These are phyloP conservation scores for Chiloscyllium punctatum DNA, from an alignment of 2,797 vertebrate genomes.

Conservation along the genomic window DNA sequence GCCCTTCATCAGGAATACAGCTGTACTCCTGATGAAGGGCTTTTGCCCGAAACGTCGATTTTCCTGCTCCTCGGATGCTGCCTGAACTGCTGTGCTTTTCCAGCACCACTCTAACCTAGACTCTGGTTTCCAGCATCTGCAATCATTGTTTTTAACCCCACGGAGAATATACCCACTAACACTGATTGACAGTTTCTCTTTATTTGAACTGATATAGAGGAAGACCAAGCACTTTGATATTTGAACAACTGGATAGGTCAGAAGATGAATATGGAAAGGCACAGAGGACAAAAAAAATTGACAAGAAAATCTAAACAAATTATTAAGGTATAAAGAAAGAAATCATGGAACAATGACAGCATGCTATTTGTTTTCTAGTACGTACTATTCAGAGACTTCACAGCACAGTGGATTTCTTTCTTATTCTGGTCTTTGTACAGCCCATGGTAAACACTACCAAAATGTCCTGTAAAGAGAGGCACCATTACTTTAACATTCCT, in stretches of 20 bases:
- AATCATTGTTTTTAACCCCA: no score
- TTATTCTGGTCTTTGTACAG: constrained; percentile 70
- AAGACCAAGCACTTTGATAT: neutral
- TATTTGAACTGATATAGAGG: neutral
- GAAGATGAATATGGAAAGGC: neutral
- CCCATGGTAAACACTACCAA: constrained; percentile 91
- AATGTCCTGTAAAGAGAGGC: constrained; percentile 69
- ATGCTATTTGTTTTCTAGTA: constrained; percentile 36
- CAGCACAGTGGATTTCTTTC: constrained; percentile 78
- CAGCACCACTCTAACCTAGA: no score
- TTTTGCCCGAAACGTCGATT: no score
- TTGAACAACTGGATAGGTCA: neutral
- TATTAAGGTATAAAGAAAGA: neutral
- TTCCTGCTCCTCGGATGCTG: no score
- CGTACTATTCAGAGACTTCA: constrained; percentile 94
- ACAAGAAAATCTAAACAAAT: neutral
- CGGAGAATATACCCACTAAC: no score
- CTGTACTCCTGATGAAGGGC: no score
- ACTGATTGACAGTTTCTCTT: no score
- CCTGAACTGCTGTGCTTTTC: no score
- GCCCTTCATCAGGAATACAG: no score
- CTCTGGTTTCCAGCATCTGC: no score
- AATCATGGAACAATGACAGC: neutral
- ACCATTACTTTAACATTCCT: neutral
- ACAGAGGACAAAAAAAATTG: neutral